These are phyloP conservation scores for Amphiprion percula DNA, from an alignment of 2,113 vertebrate species.

Conservation along the genomic window DNA sequence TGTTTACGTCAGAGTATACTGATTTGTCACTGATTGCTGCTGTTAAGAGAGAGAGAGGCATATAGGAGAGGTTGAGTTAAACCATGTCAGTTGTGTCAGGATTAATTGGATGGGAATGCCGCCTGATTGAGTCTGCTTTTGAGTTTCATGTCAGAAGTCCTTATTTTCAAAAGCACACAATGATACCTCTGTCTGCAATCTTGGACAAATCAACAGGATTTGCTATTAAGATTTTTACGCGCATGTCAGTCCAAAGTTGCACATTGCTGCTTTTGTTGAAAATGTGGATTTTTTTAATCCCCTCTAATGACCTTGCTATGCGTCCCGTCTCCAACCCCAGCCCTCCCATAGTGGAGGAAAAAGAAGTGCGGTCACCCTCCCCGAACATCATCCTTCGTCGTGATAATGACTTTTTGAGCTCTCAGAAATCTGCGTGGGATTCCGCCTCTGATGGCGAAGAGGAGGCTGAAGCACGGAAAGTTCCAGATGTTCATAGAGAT, in stretches of 20 bases:
- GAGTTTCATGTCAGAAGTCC: background rate
- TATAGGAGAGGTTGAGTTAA: constrained; percentile 4
- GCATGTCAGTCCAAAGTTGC: constrained; percentile 16
- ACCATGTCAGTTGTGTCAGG: background rate
- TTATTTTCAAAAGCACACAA: background rate
- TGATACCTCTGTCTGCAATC: background rate
- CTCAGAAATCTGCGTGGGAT: constrained; percentile 84
- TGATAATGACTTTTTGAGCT: constrained; percentile 89
- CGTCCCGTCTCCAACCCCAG: constrained; percentile 61
- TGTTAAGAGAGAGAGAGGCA: background rate
- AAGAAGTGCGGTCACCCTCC: constrained; percentile 69
- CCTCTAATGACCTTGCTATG: constrained; percentile 29
- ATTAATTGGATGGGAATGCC: background rate
- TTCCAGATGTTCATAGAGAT: constrained; percentile 93
- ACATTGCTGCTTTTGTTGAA: constrained; percentile 20
- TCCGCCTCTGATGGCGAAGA: constrained; percentile 82
- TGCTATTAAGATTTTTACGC: background rate
- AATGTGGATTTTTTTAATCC: background rate
- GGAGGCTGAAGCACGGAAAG: constrained; percentile 72
- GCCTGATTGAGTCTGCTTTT: background rate
- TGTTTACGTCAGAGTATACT: constrained; percentile 1
- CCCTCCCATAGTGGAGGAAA: constrained; percentile 76
- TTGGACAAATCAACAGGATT: constrained; percentile 23
- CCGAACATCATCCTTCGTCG: constrained; percentile 89
- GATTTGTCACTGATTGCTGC: background rate